A percentile compares a stretch with the other conserved stretches of the same genome.
phyloP scores from a whole-genome alignment of 2,113 vertebrate genomes.

The Globicephala melas region DNA sequence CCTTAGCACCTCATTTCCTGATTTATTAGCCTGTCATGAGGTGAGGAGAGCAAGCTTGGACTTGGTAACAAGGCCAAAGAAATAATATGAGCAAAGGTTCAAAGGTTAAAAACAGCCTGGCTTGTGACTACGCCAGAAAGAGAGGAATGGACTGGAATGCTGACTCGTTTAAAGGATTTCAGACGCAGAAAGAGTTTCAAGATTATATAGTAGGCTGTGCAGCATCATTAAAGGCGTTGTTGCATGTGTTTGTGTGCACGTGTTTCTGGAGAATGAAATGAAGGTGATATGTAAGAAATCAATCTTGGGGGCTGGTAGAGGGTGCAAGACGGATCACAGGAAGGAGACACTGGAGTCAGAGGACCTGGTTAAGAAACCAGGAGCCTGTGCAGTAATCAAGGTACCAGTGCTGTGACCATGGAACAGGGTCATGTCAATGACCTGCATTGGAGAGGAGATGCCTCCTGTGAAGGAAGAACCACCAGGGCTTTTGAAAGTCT shows the following conservation, averaged over 20 bases:
- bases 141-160: not conserved
- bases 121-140: not conserved
- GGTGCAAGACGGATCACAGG: not conserved
- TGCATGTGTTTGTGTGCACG: not conserved
- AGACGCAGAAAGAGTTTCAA: not conserved
- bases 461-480: not conserved
- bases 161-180: not conserved
- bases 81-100: not conserved
- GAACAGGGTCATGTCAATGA: accelerated
- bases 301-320: not conserved
- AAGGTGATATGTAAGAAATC: not conserved
- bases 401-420: accelerated
- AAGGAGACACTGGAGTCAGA: not conserved
- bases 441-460: not conserved
- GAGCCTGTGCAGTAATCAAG: not conserved
- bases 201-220: not conserved
- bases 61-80: not conserved
- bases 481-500: not conserved
- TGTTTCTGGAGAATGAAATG: not conserved
- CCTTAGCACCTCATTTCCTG: no score
- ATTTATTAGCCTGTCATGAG: no score
- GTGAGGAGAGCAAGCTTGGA: no score
- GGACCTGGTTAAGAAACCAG: not conserved
- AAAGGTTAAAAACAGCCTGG: not conserved
- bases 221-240: not conserved